Percentiles rank a stretch among this genome's conserved stretches.
Evolutionary conservation across 2,113 vertebrate genomes (phyloP).

Genomic region (Tichodroma muraria): DNA sequence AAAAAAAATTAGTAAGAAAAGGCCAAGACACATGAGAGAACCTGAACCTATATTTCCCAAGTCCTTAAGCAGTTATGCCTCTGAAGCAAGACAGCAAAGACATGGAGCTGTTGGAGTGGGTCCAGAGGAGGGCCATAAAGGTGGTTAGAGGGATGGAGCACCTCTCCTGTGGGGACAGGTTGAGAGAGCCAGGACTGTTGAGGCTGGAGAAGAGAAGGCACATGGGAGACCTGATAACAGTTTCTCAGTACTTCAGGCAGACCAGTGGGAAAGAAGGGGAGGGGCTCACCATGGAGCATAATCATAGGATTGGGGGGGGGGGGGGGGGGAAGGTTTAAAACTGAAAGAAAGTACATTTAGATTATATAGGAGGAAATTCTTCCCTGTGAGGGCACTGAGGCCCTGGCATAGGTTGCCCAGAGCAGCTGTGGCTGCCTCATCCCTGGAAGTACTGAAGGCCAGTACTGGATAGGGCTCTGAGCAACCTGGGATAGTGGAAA

Average conservation of each 20-base stretch:
- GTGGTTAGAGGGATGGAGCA: not conserved
- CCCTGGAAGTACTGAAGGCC: not conserved
- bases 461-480: fast-evolving
- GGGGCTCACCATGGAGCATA: not conserved
- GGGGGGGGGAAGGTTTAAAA: not conserved
- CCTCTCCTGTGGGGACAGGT: not conserved
- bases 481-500: not conserved
- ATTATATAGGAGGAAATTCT: not conserved
- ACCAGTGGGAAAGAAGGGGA: not conserved
- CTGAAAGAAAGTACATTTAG: not conserved
- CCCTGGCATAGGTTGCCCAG: not conserved
- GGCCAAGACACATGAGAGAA: not conserved
- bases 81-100: not conserved
- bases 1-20: not conserved
- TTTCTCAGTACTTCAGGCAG: not conserved
- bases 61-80: not conserved
- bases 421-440: not conserved
- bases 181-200: not conserved
- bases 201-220: not conserved
- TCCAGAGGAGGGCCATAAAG: not conserved
- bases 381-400: not conserved
- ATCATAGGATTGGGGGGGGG: not conserved
- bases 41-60: not conserved
- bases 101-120: not conserved
- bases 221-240: not conserved